These are phyloP conservation scores for Thaumetopoea pityocampa DNA, from an alignment of 1,140 invertebrate species.

Conservation along the genomic window DNA sequence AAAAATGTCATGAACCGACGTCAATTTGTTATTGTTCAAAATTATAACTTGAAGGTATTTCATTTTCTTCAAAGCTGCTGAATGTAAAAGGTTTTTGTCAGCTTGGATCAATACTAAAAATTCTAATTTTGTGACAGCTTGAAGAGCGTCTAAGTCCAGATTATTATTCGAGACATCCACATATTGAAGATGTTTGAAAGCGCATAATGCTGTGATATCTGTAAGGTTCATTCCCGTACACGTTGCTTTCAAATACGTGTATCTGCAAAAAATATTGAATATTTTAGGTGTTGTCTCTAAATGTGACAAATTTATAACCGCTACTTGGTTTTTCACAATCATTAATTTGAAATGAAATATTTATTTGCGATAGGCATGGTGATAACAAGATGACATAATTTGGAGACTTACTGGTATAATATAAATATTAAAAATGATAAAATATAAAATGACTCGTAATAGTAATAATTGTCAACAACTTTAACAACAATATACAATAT, in stretches of 20 bases:
- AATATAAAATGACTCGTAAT: too few species aligned
- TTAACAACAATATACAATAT: too few species aligned
- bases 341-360: too few species aligned
- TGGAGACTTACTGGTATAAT: too few species aligned
- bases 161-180: conserved; percentile 74
- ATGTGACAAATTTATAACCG: too few species aligned
- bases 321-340: too few species aligned
- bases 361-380: too few species aligned
- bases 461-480: too few species aligned
- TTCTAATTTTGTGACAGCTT: conserved; percentile 67
- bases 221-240: conserved; percentile 67
- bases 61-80: conserved; percentile 64
- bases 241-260: conserved; percentile 63
- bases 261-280: conserved; percentile 35
- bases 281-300: too few species aligned
- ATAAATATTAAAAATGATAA: too few species aligned
- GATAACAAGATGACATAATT: too few species aligned
- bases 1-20: conserved; percentile 61
- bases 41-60: conserved; percentile 76
- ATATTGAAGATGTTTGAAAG: conserved; percentile 75
- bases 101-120: conserved; percentile 73
- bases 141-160: conserved; percentile 61
- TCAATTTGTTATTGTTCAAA: conserved; percentile 71
- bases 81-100: conserved; percentile 66
- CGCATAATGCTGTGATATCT: conserved; percentile 60